Evolutionary conservation across 92 coral and sea anemone species (phyloP).

Genomic region (Meandrina meandrites): DNA sequence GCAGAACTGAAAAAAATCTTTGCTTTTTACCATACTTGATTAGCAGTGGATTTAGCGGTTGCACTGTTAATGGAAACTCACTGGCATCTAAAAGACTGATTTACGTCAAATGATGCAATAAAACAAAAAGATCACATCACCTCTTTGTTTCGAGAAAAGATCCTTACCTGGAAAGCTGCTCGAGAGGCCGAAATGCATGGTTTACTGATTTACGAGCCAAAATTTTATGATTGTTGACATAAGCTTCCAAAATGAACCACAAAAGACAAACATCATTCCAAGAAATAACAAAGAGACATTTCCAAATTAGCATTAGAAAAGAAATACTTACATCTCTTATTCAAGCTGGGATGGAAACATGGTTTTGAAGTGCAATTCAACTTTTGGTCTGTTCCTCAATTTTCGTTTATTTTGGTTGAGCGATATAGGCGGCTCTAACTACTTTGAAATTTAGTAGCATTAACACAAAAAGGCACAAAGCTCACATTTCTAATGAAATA

Average conservation of each 20-base stretch:
- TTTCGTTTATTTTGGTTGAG: not conserved
- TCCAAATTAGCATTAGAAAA: not conserved
- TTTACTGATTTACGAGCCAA: not conserved
- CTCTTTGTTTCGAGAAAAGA: not conserved
- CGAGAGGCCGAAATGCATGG: not conserved
- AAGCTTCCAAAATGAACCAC: not conserved
- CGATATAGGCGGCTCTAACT: not conserved
- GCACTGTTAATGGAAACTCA: not conserved
- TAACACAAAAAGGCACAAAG: not conserved
- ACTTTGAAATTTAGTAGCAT: not conserved
- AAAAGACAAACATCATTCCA: not conserved
- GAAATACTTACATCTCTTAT: not conserved
- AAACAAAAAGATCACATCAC: not conserved
- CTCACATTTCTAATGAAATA: not conserved
- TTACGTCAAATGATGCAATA: not conserved
- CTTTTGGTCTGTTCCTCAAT: not conserved
- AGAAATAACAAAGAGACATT: not conserved
- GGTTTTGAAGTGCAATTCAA: not conserved
- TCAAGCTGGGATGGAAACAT: not conserved
- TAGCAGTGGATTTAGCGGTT: not conserved
- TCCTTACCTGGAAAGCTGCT: not conserved
- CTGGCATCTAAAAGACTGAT: not conserved
- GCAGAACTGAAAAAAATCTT: not conserved
- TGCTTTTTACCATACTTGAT: not conserved
- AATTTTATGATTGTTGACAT: not conserved